A percentile compares a stretch with the other conserved stretches of the same genome.
These are phyloP conservation scores for Parauchenoglanis ngamensis DNA, from an alignment of 2,797 vertebrate genomes.

Conservation along the genomic window DNA sequence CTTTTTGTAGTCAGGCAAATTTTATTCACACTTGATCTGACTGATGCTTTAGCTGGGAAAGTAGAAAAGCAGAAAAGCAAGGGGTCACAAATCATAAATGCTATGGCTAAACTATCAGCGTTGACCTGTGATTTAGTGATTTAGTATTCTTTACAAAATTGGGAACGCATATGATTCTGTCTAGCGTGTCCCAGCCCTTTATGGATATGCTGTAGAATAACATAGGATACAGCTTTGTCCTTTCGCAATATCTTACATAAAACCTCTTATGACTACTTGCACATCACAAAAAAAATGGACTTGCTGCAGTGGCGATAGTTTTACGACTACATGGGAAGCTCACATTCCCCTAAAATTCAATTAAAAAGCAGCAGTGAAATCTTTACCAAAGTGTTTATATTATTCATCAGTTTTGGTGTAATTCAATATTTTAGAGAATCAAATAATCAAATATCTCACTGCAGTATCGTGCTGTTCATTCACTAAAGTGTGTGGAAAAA, in stretches of 20 bases:
- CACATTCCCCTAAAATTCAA: too few species aligned
- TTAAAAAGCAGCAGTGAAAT: too few species aligned
- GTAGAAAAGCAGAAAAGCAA: background rate
- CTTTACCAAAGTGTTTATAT: too few species aligned
- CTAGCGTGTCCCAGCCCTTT: background rate
- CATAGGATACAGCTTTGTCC: background rate
- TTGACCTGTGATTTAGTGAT: too few species aligned
- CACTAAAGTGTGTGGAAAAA: too few species aligned
- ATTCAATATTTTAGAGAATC: too few species aligned
- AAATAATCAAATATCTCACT: too few species aligned
- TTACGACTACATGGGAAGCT: too few species aligned
- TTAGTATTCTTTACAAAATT: background rate
- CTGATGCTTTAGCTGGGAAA: background rate
- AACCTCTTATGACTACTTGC: background rate
- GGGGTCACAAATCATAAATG: background rate
- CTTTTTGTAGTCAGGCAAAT: background rate
- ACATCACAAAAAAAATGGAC: background rate
- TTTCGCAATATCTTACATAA: background rate
- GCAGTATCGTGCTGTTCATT: too few species aligned
- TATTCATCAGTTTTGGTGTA: too few species aligned
- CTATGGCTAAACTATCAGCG: background rate
- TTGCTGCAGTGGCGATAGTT: background rate
- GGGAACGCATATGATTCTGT: background rate
- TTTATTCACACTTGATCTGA: constrained; percentile 1
- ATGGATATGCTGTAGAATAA: background rate